Percentiles rank a stretch among this genome's conserved stretches.
These are phyloP conservation scores for Cardinalis cardinalis DNA, from an alignment of 2,113 vertebrate species.

Conservation along the genomic window DNA sequence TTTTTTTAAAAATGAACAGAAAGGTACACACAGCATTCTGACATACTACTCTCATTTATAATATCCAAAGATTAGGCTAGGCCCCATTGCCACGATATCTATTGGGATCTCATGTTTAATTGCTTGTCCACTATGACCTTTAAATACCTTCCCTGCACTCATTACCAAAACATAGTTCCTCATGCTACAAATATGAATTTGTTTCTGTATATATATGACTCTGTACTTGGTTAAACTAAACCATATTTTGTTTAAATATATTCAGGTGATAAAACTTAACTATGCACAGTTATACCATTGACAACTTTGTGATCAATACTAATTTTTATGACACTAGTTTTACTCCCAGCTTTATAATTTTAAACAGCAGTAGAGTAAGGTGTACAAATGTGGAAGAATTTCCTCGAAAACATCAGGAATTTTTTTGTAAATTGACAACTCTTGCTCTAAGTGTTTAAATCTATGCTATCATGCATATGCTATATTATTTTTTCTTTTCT, in stretches of 20 bases:
- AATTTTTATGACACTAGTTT: neutral
- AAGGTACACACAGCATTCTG: neutral
- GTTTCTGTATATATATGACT: neutral
- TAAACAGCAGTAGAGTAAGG: neutral
- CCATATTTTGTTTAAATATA: neutral
- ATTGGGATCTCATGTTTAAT: neutral
- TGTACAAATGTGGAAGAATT: neutral
- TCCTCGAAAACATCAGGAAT: neutral
- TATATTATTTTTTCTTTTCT: neutral
- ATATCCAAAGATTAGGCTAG: neutral
- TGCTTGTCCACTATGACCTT: neutral
- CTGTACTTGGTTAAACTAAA: neutral
- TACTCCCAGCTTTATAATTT: neutral
- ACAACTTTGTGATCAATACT: neutral
- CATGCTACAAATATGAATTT: neutral
- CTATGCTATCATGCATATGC: neutral
- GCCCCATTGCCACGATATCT: neutral
- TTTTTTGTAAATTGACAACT: neutral
- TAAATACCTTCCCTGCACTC: neutral
- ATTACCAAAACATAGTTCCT: neutral
- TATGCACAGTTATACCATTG: neutral
- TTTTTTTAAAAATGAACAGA: neutral
- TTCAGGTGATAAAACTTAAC: neutral
- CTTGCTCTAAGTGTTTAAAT: neutral
- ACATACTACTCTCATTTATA: neutral